Evolutionary conservation across 2,797 vertebrate species (phyloP), one percentile per base, ranked within the genome.

Genomic region (Tachyglossus aculeatus): DNA sequence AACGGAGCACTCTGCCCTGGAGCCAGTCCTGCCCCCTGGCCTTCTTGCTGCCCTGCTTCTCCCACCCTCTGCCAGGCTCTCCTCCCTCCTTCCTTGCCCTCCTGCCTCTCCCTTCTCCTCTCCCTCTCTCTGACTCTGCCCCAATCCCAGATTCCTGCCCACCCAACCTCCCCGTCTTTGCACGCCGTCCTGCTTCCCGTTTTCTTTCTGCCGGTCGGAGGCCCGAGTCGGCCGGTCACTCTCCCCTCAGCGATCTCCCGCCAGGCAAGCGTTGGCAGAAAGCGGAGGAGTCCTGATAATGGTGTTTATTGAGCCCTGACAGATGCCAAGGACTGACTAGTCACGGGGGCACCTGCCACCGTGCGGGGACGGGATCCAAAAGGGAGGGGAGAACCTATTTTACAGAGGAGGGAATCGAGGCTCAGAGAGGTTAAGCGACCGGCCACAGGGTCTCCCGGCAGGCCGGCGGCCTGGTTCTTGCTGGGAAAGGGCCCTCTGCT

Each of bases 11-110:
- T 77, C 67, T 84, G 88, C 89, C n/a, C n/a, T n/a, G n/a, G n/a
- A n/a, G n/a, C 89, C 85, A 82, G 51, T 60, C 88, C 74, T 84
- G 88, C 90, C 89, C 88, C 82, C 18, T 71, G 54, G 74, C 71
- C 84, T 67, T 66, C 81, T 88, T 78, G 88, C 89, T 2, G 62
- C 66, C 62, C 64, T 37, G 11, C 74, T 83, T 81, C 57, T 77
- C 9, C 21, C 45, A 44, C 19, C 45, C 71, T 81, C 59, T 41
- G 39, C 36, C 66, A 60, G 64, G 86, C 77, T 70, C 10, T 48
- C 36, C 71, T 27, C 19, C n/a, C n/a, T n/a, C n/a, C n/a, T n/a
- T n/a, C n/a, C n/a, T n/a, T n/a, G n/a, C n/a, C n/a, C n/a, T n/a
- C n/a, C n/a, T n/a, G n/a, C n/a, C n/a, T n/a, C 7, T 22, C 52